Evolutionary conservation across 2,888 invertebrate genomes (phyloP).

Genomic region (Metallyticus violacea): DNA sequence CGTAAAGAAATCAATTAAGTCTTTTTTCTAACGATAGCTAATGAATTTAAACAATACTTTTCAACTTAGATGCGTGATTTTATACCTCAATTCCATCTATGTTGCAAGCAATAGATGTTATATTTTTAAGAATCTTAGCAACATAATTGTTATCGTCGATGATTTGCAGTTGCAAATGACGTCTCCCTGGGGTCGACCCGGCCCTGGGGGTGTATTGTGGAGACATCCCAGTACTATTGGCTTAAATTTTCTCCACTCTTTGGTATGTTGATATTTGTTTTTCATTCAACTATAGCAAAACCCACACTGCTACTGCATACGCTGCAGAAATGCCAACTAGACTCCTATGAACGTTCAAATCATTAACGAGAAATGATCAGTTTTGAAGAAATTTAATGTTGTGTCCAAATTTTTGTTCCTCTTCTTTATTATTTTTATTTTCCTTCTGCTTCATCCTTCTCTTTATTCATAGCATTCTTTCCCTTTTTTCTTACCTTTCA

Average conservation of each 20-base stretch:
- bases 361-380: background rate
- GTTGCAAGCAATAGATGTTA: background rate
- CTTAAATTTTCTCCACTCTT: conserved; percentile 70
- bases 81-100: no score
- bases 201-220: conserved; percentile 72
- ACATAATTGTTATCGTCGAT: background rate
- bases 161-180: conserved; percentile 37
- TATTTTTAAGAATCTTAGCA: background rate
- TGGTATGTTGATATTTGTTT: conserved; percentile 53
- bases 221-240: conserved; percentile 70
- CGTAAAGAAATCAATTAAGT: no score
- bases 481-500: no score
- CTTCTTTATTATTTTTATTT: no score
- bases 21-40: no score
- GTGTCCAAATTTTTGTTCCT: no score
- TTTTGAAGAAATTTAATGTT: no score
- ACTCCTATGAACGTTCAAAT: background rate
- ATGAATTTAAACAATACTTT: no score
- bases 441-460: no score
- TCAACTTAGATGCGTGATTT: no score
- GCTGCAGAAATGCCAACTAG: background rate
- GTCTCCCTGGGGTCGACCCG: conserved; percentile 64
- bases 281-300: background rate
- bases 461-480: no score
- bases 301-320: background rate